These are phyloP conservation scores for Homalodisca vitripennis DNA, from an alignment of 1,140 invertebrate species.

Conservation along the genomic window DNA sequence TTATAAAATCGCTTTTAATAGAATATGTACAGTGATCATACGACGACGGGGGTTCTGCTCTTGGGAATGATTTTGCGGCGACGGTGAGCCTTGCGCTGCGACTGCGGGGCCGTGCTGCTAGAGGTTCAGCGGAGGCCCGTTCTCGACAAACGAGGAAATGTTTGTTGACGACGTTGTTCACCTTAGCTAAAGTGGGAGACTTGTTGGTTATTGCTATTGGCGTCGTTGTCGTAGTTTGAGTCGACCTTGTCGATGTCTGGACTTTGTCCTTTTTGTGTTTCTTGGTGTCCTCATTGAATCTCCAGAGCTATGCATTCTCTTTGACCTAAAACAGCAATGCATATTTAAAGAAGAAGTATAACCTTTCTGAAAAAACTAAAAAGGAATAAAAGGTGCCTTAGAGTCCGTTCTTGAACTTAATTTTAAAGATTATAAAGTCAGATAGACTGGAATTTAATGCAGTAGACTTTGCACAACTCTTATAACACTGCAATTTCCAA, in stretches of 20 bases:
- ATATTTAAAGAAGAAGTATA: background rate
- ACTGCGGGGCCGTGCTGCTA: constrained; percentile 9
- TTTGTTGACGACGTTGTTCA: constrained; percentile 23
- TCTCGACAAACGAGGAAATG: constrained; percentile 8
- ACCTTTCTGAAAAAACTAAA: background rate
- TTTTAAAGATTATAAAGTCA: background rate
- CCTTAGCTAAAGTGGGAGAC: background rate
- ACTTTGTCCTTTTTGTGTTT: constrained; percentile 13
- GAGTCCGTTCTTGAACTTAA: no score
- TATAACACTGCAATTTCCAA: no score
- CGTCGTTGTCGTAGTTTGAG: background rate
- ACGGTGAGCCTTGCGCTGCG: no score
- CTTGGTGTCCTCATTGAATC: constrained; percentile 11
- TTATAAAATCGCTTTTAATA: no score
- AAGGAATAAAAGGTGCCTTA: background rate
- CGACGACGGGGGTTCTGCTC: background rate
- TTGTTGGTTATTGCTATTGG: background rate
- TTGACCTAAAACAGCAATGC: background rate
- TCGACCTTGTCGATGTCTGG: background rate
- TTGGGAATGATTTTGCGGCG: constrained; percentile 13
- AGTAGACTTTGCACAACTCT: no score
- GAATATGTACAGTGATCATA: no score
- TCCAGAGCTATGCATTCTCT: constrained; percentile 17
- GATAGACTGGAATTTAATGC: no score
- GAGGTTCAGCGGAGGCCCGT: background rate